Base-by-base conservation (phyloP, 2,888 invertebrate species). In the Hydrotaea cyrtoneurina region DNA sequence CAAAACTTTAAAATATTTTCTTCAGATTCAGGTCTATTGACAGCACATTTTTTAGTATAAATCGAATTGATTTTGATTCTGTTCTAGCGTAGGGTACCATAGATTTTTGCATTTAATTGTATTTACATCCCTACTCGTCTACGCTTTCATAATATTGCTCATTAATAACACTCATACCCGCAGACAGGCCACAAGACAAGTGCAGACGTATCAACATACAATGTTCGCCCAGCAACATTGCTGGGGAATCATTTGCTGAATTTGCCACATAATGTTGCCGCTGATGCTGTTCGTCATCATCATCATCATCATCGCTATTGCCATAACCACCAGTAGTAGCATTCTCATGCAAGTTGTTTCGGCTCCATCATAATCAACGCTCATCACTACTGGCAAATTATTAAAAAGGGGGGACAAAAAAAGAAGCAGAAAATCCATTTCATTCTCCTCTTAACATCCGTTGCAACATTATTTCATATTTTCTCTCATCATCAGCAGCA, bases 351-450 rank as follows among this genome's bases (percentile, higher is more conserved):
- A 79, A 82, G 72, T 81, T 66, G 59, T 31, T 81, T 75, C 31
- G 46, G 57, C 53, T 43, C 11, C 62, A 69, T 79, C 62, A 85
- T 82, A 79, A 85, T 82, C 82, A 82, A 78, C 79, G 82, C 59
- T 85, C 85, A 77, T 85, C 85, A 77, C 76, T 69, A 53, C 59
- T 80, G 78, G 71, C 57, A 79, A 73, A 76, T 46, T 73, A 72
- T n/a, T 43, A 59, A 43, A 73, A 46, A 31, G 19, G 2, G 26
- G 19, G 2, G 0, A 71, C 71, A 50, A 78, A 36, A 66, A 74
- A 5, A 10, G 64, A 76, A 53, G 31, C n/a, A 8, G 39, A 80
- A 39, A 84, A 23, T 39, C 55, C 62, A 55, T 74, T 43, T 64
- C 59, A 57, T 43, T 36, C 46, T 17, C 55, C 21, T 39, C 17